Evolutionary conservation across 1,140 invertebrate species (phyloP), one percentile per base, ranked within the genome.

Genomic region (Odontomachus brunneus): DNA sequence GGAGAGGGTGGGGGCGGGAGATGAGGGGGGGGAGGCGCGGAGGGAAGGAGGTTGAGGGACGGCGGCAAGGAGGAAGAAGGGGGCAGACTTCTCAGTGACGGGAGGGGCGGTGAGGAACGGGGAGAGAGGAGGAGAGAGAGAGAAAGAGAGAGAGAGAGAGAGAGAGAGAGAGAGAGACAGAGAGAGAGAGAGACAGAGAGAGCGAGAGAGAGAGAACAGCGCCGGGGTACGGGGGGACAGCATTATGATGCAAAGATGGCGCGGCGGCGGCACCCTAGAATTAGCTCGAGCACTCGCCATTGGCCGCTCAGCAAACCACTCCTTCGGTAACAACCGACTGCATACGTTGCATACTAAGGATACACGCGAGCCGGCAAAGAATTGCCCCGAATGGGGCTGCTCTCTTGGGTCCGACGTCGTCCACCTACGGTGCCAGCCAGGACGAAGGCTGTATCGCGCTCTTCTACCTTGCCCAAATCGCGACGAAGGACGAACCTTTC

Each of bases 191-290:
- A 19, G 83, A 72, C 66, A 44, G 74, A 66, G 71, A 71, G 76
- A 66, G 65, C 5, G 33, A 19, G 83, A 72, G 76, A 55, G 74
- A 66, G 71, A 75, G 81, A 66, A 62, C 24, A 60, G 74, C 48
- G 72, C 59, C 57, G 57, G 84, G 75, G 76, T 48, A 87, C 89
- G 90, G 92, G 91, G 93, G 89, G 91, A 88, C 88, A 90, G 90
- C 91, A 93, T 94, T 94, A 94, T 93, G 92, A 94, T 93, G 93
- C 93, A 94, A 94, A 94, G 93, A 94, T 94, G 93, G 93, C 93
- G 93, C 93, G 90, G 92, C 90, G 90, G 93, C 91, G 90, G 92
- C 92, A 93, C 93, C 93, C 93, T 94, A 94, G 93, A 93, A 94
- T 94, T 94, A 94, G 92, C 92, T 92, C 88, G 91, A 92, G 91